phyloP scores from a whole-genome alignment of 1,140 invertebrate species.

The Scaptomyza hsui region DNA sequence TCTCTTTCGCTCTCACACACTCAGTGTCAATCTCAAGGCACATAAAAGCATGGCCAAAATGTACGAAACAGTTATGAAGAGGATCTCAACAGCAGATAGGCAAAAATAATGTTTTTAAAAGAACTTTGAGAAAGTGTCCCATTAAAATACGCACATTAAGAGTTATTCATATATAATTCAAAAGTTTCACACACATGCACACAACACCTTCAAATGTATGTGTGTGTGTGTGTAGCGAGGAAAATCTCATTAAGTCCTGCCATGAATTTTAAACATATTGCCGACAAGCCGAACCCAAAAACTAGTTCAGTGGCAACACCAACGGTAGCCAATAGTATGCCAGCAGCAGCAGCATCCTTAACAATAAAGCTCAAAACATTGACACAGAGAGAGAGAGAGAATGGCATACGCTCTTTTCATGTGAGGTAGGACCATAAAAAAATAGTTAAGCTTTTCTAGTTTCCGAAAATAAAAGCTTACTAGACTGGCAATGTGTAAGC shows the following conservation, averaged over 20 bases:
- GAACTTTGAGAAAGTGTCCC: slow-evolving; percentile 16
- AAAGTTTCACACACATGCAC: slow-evolving; percentile 34
- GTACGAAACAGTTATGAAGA: slow-evolving; percentile 13
- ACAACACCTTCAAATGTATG: slow-evolving; percentile 12
- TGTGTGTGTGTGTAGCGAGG: slow-evolving; percentile 23
- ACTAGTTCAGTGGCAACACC: slow-evolving; percentile 51
- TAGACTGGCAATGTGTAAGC: slow-evolving; percentile 19
- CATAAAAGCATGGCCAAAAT: slow-evolving; percentile 30
- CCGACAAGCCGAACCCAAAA: slow-evolving; percentile 53
- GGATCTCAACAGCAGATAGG: slow-evolving; percentile 26
- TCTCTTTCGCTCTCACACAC: slow-evolving; percentile 7
- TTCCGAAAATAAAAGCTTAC: slow-evolving; percentile 3
- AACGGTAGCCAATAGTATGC: slow-evolving; percentile 64
- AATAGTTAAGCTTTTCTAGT: slow-evolving; percentile 36
- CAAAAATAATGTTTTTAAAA: background rate
- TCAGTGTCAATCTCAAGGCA: background rate
- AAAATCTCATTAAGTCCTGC: slow-evolving; percentile 79
- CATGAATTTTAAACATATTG: slow-evolving; percentile 81
- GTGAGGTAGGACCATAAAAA: slow-evolving; percentile 68
- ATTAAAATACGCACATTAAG: slow-evolving; percentile 72
- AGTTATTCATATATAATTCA: slow-evolving; percentile 73
- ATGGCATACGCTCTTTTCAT: slow-evolving; percentile 46
- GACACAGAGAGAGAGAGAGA: slow-evolving; percentile 7
- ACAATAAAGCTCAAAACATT: slow-evolving; percentile 24
- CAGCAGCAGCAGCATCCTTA: slow-evolving; percentile 49